Evolutionary conservation across 2,113 vertebrate genomes (phyloP).

Genomic region (Oryzias melastigma): DNA sequence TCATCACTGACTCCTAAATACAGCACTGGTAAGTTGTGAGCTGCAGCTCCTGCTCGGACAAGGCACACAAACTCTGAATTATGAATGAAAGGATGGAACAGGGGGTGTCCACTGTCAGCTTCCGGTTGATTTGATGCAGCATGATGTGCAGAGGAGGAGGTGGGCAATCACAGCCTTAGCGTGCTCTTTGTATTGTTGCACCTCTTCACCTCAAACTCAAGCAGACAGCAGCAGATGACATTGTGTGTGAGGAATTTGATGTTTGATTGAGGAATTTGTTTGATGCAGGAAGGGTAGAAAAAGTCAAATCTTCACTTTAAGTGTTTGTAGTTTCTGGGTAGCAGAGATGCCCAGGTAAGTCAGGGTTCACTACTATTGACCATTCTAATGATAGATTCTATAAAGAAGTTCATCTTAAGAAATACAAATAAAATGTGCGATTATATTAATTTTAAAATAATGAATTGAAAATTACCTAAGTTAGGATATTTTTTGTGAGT

Average conservation of each 20-base stretch:
- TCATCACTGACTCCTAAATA: slow-evolving; percentile 35
- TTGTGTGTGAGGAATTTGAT: slow-evolving; percentile 77
- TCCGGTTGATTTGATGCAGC: slow-evolving; percentile 40
- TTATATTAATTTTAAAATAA: too few relatives aligned
- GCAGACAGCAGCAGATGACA: slow-evolving; percentile 71
- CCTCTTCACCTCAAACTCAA: slow-evolving; percentile 71
- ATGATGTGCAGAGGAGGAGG: slow-evolving; percentile 44
- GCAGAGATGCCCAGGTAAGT: slow-evolving; percentile 31
- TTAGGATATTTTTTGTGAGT: too few relatives aligned
- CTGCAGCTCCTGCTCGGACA: slow-evolving; percentile 16
- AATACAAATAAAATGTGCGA: background rate
- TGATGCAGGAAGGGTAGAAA: slow-evolving; percentile 65
- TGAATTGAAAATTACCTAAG: too few relatives aligned
- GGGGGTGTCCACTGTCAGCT: slow-evolving; percentile 39
- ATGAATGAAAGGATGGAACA: slow-evolving; percentile 26
- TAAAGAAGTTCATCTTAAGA: background rate
- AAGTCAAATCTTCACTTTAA: slow-evolving; percentile 63
- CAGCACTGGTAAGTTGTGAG: slow-evolving; percentile 12
- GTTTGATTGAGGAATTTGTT: slow-evolving; percentile 74
- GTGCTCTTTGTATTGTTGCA: slow-evolving; percentile 68
- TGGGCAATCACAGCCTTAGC: slow-evolving; percentile 35
- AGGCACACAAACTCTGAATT: slow-evolving; percentile 26
- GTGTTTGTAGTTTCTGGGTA: slow-evolving; percentile 58
- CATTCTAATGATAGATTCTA: slow-evolving; percentile 6
- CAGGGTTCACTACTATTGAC: slow-evolving; percentile 50